These are phyloP conservation scores for Calliphora vicina DNA, from an alignment of 1,140 invertebrate species.

Conservation along the genomic window DNA sequence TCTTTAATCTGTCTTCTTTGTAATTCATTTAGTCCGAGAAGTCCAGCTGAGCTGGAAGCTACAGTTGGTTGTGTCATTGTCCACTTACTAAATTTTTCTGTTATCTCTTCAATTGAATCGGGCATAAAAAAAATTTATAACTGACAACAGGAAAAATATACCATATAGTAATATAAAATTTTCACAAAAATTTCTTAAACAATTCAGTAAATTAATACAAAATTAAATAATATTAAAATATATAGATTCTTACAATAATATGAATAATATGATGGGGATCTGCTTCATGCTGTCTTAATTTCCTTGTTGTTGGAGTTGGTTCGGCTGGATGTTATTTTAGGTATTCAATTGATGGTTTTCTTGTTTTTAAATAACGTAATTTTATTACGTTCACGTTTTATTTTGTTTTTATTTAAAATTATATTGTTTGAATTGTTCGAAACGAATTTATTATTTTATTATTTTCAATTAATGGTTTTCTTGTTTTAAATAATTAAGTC, in stretches of 20 bases:
- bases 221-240: not conserved
- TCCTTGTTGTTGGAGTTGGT: no score
- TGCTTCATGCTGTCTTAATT: not conserved
- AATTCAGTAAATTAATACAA: not conserved
- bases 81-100: not conserved
- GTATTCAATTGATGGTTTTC: no score
- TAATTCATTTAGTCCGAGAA: not conserved
- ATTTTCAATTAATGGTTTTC: no score
- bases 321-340: no score
- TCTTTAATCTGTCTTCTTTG: no score
- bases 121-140: not conserved
- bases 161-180: not conserved
- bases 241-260: not conserved
- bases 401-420: no score
- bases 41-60: not conserved
- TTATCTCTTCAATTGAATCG: not conserved
- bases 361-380: no score
- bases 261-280: not conserved
- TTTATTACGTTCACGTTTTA: no score
- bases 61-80: not conserved
- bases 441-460: no score
- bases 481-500: no score
- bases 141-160: not conserved
- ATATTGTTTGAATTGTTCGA: no score
- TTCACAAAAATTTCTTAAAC: not conserved